Evolutionary conservation across 2,797 vertebrate species (phyloP).

Genomic region (Phataginus tricuspis): DNA sequence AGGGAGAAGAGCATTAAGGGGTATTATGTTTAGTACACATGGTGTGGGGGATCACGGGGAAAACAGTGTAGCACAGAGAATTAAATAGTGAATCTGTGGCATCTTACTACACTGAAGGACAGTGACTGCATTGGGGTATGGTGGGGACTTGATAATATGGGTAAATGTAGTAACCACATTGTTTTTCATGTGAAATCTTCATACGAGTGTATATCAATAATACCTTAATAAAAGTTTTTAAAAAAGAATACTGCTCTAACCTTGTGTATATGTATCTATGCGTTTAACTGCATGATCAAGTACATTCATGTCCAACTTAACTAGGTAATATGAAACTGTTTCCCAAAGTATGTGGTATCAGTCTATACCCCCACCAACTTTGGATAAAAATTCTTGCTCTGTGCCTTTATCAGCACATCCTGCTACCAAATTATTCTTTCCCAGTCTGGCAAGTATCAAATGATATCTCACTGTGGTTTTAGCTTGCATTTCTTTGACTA

Average conservation of each 20-base stretch:
- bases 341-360: background rate
- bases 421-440: background rate
- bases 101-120: too few species aligned
- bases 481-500: conserved; percentile 17
- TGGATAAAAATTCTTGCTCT: conserved; percentile 2
- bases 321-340: background rate
- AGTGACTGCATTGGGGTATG: too few species aligned
- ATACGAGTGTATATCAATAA: too few species aligned
- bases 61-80: too few species aligned
- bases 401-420: background rate
- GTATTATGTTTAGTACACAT: too few species aligned
- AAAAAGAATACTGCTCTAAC: background rate
- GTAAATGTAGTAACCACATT: too few species aligned
- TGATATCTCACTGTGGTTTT: conserved; percentile 10
- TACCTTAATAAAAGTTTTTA: too few species aligned
- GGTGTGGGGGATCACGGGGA: too few species aligned
- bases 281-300: background rate
- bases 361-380: background rate
- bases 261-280: background rate
- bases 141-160: too few species aligned
- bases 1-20: too few species aligned
- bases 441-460: background rate
- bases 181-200: too few species aligned
- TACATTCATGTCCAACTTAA: background rate
- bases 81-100: too few species aligned